phyloP scores from a whole-genome alignment of 2,113 vertebrate genomes.

The Clupea harengus region DNA sequence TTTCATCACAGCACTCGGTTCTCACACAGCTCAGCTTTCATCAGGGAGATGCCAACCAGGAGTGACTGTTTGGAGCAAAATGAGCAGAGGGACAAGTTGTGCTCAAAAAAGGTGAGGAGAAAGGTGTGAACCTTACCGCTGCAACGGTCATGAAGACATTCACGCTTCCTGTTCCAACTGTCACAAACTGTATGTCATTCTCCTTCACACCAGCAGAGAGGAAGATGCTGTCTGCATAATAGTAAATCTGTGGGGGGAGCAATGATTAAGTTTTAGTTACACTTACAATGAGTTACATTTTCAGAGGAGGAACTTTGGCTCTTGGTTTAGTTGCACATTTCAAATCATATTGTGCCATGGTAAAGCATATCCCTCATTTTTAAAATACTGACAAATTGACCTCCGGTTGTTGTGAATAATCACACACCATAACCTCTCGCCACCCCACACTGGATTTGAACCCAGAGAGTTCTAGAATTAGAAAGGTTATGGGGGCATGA shows the following conservation, averaged over 20 bases:
- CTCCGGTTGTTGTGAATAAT: neutral
- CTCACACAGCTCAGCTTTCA: neutral
- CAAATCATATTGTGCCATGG: too few relatives aligned
- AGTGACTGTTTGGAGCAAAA: neutral
- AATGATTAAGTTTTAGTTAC: constrained; percentile 8
- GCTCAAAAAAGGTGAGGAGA: neutral
- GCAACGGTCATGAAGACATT: constrained; percentile 83
- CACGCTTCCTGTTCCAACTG: constrained; percentile 82
- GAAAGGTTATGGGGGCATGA: neutral
- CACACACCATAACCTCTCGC: too few relatives aligned
- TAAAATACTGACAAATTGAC: neutral
- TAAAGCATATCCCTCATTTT: neutral
- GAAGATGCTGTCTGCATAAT: constrained; percentile 89
- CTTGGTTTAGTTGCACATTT: too few relatives aligned
- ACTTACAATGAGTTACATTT: neutral
- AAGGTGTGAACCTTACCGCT: constrained; percentile 72
- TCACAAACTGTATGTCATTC: constrained; percentile 80
- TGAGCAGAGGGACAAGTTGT: neutral
- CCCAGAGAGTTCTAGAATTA: neutral
- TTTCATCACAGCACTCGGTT: neutral
- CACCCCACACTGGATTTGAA: neutral
- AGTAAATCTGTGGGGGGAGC: constrained; percentile 81
- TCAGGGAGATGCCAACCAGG: neutral
- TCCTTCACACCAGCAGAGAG: constrained; percentile 71
- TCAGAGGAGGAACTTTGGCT: too few relatives aligned